Evolutionary conservation across 2,888 invertebrate species (phyloP), one percentile per base, ranked within the genome.

Genomic region (Dasysyrphus albostriatus): DNA sequence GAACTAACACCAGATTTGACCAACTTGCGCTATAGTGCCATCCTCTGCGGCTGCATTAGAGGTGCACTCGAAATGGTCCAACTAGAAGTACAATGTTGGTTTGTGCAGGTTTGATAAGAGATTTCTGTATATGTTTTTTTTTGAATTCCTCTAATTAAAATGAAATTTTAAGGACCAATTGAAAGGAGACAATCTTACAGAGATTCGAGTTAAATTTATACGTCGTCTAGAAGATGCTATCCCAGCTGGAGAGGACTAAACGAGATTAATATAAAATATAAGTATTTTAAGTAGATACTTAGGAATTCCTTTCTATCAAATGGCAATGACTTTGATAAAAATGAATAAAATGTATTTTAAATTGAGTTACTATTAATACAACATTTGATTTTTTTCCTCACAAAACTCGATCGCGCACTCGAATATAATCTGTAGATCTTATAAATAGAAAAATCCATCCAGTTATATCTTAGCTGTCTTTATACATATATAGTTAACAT

Each of bases 1-100:
- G 99, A 99, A 93, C 94, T 99, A 91, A 99, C 99, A 0, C 96
- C 96, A 88, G 95, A 96, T 90, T 95, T 95, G 89, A 95, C 95
- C 84, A 95, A 96, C 88, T 94, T 99, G 16, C 97, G 97, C 91
- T 99, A 99, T 92, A 98, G 98, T 89, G 97, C 97, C 89, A 94
- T 99, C 83, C 94, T 99, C 65, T 97, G 98, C 83, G 99, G 99
- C 0, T 95, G 96, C 39, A 95, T 98, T 76, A 94, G 98, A 85
- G 99, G 99, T 19, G 98, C 99, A 9, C 94, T 99, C 90, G 99
- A 99, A 94, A 99, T 99, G 98, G 98, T 99, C 51, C 99, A 99
- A 92, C 94, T 99, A 92, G 99, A 99, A 93, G 97, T 99, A 7
- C 96, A 97, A 90, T 96, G 97, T 89, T 98, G 97, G 96, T 98